Evolutionary conservation across 2,797 vertebrate genomes (phyloP).

Genomic region (Masticophis lateralis): DNA sequence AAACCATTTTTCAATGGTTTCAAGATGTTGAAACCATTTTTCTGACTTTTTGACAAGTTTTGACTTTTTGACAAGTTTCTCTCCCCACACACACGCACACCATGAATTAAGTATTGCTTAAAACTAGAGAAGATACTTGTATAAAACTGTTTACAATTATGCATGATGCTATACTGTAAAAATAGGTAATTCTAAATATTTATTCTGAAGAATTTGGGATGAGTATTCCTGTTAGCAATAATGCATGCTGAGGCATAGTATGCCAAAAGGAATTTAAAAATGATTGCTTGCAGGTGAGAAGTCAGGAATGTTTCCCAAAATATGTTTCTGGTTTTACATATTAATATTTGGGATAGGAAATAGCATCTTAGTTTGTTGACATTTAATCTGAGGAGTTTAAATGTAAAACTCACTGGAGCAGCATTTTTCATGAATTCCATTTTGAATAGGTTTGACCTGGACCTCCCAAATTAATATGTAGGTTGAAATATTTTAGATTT

Average conservation of each 20-base stretch:
- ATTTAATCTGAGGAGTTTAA: background rate
- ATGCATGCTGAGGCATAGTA: background rate
- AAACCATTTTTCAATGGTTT: background rate
- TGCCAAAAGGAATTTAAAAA: background rate
- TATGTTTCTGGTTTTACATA: background rate
- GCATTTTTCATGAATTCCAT: background rate
- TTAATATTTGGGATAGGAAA: background rate
- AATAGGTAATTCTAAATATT: background rate
- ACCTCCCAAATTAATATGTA: background rate
- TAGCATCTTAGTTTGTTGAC: background rate
- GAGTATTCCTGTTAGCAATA: background rate
- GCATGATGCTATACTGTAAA: background rate
- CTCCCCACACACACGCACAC: too few relatives aligned
- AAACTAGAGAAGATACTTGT: background rate
- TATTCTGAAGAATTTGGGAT: background rate
- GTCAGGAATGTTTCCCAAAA: background rate
- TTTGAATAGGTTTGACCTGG: background rate
- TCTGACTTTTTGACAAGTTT: background rate
- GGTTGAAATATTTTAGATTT: background rate
- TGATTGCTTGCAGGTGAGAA: background rate
- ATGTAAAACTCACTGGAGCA: background rate
- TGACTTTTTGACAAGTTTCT: background rate
- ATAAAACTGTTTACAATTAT: background rate
- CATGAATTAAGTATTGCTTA: background rate
- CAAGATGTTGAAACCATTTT: too few relatives aligned